Evolutionary conservation across 2,113 vertebrate species (phyloP).

Genomic region (Spheniscus mendiculus): DNA sequence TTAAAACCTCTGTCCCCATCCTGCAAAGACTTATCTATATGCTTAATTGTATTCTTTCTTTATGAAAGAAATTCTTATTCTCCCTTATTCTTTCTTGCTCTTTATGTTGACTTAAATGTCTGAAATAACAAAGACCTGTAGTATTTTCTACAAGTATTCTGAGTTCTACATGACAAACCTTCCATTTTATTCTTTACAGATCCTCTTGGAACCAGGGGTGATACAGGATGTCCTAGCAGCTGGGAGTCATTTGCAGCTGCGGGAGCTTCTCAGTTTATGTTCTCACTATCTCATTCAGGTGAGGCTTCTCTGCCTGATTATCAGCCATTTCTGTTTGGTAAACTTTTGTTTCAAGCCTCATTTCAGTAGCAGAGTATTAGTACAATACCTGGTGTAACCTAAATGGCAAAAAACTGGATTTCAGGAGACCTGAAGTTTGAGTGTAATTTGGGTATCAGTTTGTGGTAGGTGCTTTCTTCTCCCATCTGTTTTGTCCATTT

Average conservation of each 20-base stretch:
- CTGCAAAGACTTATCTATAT: not conserved
- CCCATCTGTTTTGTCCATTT: not conserved
- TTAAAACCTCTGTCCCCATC: not conserved
- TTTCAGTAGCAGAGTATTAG: not conserved
- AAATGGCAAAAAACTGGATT: not conserved
- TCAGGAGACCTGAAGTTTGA: not conserved
- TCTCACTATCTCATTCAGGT: constrained; percentile 99
- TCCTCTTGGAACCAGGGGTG: constrained; percentile 90
- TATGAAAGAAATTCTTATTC: too few relatives aligned
- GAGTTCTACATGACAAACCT: not conserved
- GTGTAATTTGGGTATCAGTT: not conserved
- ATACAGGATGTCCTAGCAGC: constrained; percentile 96
- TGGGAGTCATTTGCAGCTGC: constrained; percentile 94
- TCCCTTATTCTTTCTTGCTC: too few relatives aligned
- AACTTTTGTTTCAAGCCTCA: not conserved
- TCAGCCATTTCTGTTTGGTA: not conserved
- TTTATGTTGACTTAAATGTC: not conserved
- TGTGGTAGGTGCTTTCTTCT: not conserved
- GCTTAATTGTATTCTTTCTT: not conserved
- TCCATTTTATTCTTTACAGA: constrained; percentile 75
- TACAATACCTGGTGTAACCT: not conserved
- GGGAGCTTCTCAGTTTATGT: constrained; percentile 95
- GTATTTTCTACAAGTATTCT: not conserved
- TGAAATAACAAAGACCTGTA: not conserved
- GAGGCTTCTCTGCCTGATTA: not conserved